phyloP scores from a whole-genome alignment of 2,113 vertebrate genomes.

The Oxyura jamaicensis region DNA sequence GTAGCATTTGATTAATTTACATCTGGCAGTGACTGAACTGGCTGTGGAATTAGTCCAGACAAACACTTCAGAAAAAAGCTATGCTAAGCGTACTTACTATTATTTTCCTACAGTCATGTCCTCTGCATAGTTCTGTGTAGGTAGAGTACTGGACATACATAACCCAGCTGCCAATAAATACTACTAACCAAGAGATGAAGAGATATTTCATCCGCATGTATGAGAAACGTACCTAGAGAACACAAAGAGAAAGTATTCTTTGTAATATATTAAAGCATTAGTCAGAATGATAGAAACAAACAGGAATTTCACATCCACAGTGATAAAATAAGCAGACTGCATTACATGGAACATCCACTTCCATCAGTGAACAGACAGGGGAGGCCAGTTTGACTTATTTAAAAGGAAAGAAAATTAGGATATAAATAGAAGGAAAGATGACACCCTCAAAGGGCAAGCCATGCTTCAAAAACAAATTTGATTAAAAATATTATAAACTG shows the following conservation, averaged over 20 bases:
- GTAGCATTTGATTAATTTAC: not conserved
- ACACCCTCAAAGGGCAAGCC: not conserved
- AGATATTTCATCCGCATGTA: conserved; percentile 94
- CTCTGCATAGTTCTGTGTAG: conserved; percentile 96
- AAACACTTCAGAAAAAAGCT: conserved; percentile 5
- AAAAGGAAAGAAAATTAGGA: not conserved
- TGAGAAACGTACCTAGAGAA: conserved; percentile 87
- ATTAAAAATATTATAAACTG: not conserved
- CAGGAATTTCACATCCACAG: not conserved
- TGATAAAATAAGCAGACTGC: not conserved
- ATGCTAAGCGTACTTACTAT: conserved; percentile 85
- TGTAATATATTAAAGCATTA: conserved; percentile 25
- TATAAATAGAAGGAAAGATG: not conserved
- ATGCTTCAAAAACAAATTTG: not conserved
- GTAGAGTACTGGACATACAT: conserved; percentile 94
- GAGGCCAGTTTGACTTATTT: not conserved
- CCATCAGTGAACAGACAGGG: not conserved
- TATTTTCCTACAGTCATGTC: conserved; percentile 92
- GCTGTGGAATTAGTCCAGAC: not conserved
- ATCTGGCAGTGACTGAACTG: not conserved
- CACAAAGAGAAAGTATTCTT: conserved; percentile 24
- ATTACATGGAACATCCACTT: not conserved
- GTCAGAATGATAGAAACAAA: not conserved
- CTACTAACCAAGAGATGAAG: conserved; percentile 95
- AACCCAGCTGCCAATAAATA: conserved; percentile 97